A percentile compares a stretch with the other conserved stretches of the same genome.
Evolutionary conservation across 1,140 invertebrate species (phyloP).

Genomic region (Cotesia glomerata): DNA sequence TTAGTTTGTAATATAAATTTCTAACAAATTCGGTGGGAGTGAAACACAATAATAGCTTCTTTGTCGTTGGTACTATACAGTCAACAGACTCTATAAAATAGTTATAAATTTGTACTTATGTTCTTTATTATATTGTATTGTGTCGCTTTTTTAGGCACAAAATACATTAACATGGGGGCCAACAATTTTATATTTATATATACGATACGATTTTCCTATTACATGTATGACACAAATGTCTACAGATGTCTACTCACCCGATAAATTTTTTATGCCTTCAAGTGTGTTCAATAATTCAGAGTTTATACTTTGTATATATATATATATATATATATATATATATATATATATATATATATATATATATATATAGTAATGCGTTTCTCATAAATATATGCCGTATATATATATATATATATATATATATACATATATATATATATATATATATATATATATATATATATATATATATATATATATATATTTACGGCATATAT

Average conservation of each 20-base stretch:
- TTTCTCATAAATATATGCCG: too few species aligned
- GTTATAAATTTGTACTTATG: background rate
- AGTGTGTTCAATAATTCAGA: constrained; percentile 29
- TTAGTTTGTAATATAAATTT: too few species aligned
- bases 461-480: background rate
- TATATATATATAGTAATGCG: background rate
- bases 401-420: background rate
- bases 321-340: too few species aligned
- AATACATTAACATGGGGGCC: background rate
- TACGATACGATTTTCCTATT: background rate
- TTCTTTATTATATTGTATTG: background rate
- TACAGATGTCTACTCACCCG: background rate
- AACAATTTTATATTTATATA: background rate
- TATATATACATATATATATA: too few species aligned
- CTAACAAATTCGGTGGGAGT: too few species aligned
- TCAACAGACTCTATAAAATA: background rate
- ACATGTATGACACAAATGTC: background rate
- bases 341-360: too few species aligned
- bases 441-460: too few species aligned
- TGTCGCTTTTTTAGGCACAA: background rate
- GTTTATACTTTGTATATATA: background rate
- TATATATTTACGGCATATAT: background rate
- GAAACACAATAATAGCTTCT: background rate
- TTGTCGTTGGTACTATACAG: constrained; percentile 25
- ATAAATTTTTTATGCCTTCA: constrained; percentile 27